phyloP scores from a whole-genome alignment of 2,113 vertebrate species.

The Enhydra lutris region DNA sequence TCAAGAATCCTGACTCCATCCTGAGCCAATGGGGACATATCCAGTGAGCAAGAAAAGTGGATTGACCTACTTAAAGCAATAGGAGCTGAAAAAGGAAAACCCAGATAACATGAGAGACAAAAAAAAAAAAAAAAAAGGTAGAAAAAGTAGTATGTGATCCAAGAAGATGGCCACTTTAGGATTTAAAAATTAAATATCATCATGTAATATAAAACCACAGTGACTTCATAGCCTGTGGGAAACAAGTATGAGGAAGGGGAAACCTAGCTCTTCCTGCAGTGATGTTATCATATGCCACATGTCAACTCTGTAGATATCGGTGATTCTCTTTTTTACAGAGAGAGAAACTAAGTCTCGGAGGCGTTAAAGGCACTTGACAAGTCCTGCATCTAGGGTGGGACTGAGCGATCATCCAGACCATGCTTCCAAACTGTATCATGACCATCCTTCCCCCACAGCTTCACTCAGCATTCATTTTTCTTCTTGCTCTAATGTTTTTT shows the following conservation, averaged over 20 bases:
- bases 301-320: neutral
- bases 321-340: neutral
- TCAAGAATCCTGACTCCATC: neutral
- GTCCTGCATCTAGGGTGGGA: neutral
- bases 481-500: neutral
- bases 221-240: neutral
- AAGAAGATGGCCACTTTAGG: neutral
- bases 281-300: neutral
- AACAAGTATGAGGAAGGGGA: neutral
- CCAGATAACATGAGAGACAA: neutral
- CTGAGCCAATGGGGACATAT: neutral
- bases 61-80: neutral
- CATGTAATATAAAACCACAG: neutral
- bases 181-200: neutral
- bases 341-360: neutral
- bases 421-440: neutral
- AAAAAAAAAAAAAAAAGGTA: neutral
- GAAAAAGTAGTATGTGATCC: neutral
- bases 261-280: neutral
- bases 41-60: neutral
- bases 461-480: neutral
- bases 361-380: neutral
- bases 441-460: neutral
- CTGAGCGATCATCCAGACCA: neutral
- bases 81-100: neutral